Evolutionary conservation across 2,888 invertebrate genomes (phyloP).

Genomic region (Girardia tigrina): DNA sequence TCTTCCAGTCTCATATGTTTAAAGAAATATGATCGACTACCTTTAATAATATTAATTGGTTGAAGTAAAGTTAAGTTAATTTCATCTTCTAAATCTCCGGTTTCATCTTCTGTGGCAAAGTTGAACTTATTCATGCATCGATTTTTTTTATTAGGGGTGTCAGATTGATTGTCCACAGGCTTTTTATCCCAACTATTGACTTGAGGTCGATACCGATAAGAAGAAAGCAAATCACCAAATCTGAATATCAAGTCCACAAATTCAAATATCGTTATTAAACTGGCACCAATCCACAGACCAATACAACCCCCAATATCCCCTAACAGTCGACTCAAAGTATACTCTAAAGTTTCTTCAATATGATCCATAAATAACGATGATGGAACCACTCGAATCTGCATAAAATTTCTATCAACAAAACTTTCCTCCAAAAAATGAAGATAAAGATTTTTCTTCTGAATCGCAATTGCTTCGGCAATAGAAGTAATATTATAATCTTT

Average conservation of each 20-base stretch:
- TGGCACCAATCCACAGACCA: constrained; percentile 36
- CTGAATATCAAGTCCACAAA: constrained; percentile 30
- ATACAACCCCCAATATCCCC: constrained; percentile 37
- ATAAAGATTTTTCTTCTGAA: neutral
- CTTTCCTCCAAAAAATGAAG: constrained; percentile 25
- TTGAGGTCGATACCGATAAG: constrained; percentile 5
- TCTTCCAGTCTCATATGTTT: constrained; percentile 18
- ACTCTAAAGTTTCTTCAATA: constrained; percentile 34
- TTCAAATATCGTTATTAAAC: constrained; percentile 35
- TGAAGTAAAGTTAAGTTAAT: constrained; percentile 13
- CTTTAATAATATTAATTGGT: neutral
- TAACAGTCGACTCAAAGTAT: constrained; percentile 34
- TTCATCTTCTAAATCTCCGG: constrained; percentile 12
- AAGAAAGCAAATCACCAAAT: neutral
- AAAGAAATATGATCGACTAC: constrained; percentile 10
- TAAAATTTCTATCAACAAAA: constrained; percentile 35
- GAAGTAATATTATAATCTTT: neutral
- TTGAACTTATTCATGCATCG: constrained; percentile 17
- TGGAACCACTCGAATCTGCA: constrained; percentile 31
- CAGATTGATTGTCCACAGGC: neutral
- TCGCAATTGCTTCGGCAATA: neutral
- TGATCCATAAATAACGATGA: constrained; percentile 34
- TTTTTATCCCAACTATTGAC: neutral
- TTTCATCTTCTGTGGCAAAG: neutral
- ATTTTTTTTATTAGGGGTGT: neutral